Evolutionary conservation across 1,140 invertebrate species (phyloP).

Genomic region (Ceratitis capitata): DNA sequence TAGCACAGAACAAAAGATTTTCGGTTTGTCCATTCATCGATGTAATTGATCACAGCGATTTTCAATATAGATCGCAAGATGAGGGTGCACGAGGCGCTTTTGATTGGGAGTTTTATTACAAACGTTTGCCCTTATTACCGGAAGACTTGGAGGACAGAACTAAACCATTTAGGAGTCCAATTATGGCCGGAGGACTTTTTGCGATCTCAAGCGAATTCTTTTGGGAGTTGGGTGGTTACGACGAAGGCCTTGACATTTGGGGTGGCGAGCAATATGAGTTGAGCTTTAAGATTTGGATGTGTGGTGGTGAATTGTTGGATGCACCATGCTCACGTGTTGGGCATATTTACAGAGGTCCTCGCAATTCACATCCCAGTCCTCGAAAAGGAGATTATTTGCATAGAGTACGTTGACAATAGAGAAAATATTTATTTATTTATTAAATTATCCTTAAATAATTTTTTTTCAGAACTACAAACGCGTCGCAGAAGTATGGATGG

Average conservation of each 20-base stretch:
- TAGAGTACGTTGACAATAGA: slow-evolving; percentile 45
- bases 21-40: slow-evolving; percentile 97
- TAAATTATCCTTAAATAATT: slow-evolving; percentile 41
- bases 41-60: slow-evolving; percentile 92
- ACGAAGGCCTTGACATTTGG: slow-evolving; percentile 92
- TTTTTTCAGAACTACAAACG: slow-evolving; percentile 82
- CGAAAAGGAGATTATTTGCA: slow-evolving; percentile 57
- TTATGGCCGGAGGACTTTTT: slow-evolving; percentile 96
- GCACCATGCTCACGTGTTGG: slow-evolving; percentile 95
- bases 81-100: slow-evolving; percentile 94
- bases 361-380: slow-evolving; percentile 52
- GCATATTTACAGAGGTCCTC: slow-evolving; percentile 80
- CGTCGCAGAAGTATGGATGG: slow-evolving; percentile 98
- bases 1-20: slow-evolving; percentile 84
- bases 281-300: slow-evolving; percentile 94
- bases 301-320: slow-evolving; percentile 91
- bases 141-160: slow-evolving; percentile 84
- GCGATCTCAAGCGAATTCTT: slow-evolving; percentile 92
- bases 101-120: slow-evolving; percentile 98
- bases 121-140: slow-evolving; percentile 86
- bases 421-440: neutral
- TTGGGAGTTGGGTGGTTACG: slow-evolving; percentile 96
- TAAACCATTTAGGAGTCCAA: slow-evolving; percentile 89
- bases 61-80: slow-evolving; percentile 92
- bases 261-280: slow-evolving; percentile 98